Evolutionary conservation across 2,888 invertebrate species (phyloP).

Genomic region (Eilema sororculum): DNA sequence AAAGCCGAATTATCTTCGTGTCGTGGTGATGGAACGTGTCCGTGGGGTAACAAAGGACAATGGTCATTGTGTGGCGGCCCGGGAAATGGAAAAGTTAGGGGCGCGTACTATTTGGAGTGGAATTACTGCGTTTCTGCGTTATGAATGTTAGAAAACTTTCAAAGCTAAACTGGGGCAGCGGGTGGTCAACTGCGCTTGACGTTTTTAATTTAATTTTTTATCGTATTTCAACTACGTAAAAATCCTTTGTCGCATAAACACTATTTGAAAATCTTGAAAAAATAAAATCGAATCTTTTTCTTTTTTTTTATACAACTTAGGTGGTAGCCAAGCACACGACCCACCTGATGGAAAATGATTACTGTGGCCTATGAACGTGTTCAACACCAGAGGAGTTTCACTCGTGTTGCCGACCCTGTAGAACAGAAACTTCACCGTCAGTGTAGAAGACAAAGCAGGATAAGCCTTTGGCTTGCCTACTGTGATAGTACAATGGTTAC

Average conservation of each 20-base stretch:
- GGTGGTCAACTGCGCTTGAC: neutral
- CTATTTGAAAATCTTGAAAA: neutral
- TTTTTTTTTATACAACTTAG: too few species aligned
- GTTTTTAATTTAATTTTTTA: neutral
- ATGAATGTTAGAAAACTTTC: neutral
- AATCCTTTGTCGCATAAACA: neutral
- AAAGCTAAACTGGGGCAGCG: neutral
- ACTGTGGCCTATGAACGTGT: too few species aligned
- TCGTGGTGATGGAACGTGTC: neutral
- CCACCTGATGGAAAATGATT: too few species aligned
- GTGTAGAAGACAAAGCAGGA: too few species aligned
- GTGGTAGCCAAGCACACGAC: too few species aligned
- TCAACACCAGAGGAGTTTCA: too few species aligned
- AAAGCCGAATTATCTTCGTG: neutral
- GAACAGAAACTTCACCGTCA: too few species aligned
- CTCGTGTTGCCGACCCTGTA: too few species aligned
- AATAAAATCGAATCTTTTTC: too few species aligned
- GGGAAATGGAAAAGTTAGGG: neutral
- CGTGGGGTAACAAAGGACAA: neutral
- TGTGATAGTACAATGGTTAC: too few species aligned
- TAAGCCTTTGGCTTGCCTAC: too few species aligned
- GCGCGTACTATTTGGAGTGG: neutral
- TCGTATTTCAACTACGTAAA: neutral
- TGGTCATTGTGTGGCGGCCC: neutral
- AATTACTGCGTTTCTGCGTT: neutral